phyloP scores from a whole-genome alignment of 2,888 invertebrate genomes.

The Serripes groenlandicus region DNA sequence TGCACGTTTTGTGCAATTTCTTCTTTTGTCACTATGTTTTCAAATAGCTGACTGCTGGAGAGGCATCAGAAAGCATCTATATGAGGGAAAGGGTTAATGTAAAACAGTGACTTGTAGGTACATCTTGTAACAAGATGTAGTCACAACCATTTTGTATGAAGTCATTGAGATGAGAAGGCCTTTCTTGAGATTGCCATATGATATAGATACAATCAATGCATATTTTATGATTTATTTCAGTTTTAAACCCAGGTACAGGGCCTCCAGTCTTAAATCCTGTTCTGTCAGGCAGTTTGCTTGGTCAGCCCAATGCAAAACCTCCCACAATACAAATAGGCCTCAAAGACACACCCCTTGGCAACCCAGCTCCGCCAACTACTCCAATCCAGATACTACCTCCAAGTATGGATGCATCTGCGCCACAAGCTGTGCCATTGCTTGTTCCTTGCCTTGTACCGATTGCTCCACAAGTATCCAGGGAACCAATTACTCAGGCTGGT shows the following conservation, averaged over 20 bases:
- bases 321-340: slow-evolving; percentile 52
- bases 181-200: too few relatives aligned
- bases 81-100: too few relatives aligned
- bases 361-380: slow-evolving; percentile 58
- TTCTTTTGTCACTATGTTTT: too few relatives aligned
- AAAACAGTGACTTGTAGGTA: too few relatives aligned
- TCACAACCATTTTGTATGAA: too few relatives aligned
- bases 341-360: slow-evolving; percentile 62
- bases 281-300: slow-evolving; percentile 43
- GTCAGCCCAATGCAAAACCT: slow-evolving; percentile 30
- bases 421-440: slow-evolving; percentile 77
- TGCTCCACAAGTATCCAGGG: slow-evolving; percentile 37
- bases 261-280: slow-evolving; percentile 64
- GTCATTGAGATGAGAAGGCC: too few relatives aligned
- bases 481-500: slow-evolving; percentile 18
- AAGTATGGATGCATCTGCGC: slow-evolving; percentile 70
- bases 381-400: slow-evolving; percentile 78
- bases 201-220: neutral
- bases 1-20: too few relatives aligned
- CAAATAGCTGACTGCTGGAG: too few relatives aligned
- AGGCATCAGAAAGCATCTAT: too few relatives aligned
- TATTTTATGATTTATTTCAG: slow-evolving; percentile 25
- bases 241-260: slow-evolving; percentile 53
- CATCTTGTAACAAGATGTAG: too few relatives aligned
- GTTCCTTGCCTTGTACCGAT: slow-evolving; percentile 71